Conservation (phyloP, 1,140 invertebrate species). For the Ptiloglossa arizonensis region DNA sequence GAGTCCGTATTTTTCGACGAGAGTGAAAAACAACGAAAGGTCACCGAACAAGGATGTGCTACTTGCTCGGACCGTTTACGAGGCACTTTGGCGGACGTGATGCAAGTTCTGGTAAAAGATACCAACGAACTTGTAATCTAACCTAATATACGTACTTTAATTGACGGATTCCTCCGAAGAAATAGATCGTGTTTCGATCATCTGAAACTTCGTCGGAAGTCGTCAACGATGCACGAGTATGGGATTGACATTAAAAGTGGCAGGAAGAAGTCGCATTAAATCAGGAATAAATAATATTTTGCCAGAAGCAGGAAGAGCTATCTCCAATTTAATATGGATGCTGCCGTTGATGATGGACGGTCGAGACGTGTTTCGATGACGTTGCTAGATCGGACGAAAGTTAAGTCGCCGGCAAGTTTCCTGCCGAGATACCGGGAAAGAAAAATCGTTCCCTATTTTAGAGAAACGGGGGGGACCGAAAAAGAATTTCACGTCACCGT, state of each 20-base stretch:
- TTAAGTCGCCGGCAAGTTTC: background rate
- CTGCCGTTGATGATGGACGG: conserved; percentile 2
- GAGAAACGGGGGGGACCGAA: background rate
- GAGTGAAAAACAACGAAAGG: too few relatives aligned
- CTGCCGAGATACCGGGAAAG: background rate
- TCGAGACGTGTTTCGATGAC: conserved; percentile 1
- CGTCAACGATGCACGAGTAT: too few relatives aligned
- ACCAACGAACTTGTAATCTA: too few relatives aligned
- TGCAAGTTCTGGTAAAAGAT: too few relatives aligned
- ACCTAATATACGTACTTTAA: too few relatives aligned
- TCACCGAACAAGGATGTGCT: too few relatives aligned
- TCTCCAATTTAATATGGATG: conserved; percentile 23
- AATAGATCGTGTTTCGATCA: too few relatives aligned
- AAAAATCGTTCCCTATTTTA: conserved; percentile 17
- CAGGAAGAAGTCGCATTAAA: conserved; percentile 17
- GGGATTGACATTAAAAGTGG: background rate
- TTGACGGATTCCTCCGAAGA: too few relatives aligned
- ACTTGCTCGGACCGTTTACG: too few relatives aligned
- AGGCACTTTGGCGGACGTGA: too few relatives aligned
- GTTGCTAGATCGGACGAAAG: conserved; percentile 18
- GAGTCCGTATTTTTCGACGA: too few relatives aligned
- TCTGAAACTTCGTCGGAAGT: too few relatives aligned
- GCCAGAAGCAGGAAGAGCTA: conserved; percentile 9
- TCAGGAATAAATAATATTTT: conserved; percentile 10
- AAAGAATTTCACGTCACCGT: background rate